Conservation (phyloP, 2,797 vertebrate species). For the Fundulus diaphanus region DNA sequence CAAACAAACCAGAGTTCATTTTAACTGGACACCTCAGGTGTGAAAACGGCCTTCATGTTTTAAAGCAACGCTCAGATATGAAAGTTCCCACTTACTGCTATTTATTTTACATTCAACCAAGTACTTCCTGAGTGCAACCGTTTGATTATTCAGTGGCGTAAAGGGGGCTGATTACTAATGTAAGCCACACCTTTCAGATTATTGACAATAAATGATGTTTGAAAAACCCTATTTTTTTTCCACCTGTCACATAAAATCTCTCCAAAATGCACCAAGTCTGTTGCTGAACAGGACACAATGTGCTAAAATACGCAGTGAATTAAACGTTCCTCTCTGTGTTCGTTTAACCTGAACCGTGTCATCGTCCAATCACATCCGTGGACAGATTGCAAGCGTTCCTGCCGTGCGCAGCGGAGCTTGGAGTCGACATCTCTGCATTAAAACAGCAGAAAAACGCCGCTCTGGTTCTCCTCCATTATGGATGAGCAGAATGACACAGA, state of each 20-base stretch:
- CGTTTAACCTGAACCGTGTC: not conserved
- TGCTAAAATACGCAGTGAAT: no score
- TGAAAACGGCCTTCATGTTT: no score
- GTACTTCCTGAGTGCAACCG: no score
- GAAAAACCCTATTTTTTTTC: not conserved
- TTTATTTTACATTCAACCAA: no score
- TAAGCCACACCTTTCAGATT: not conserved
- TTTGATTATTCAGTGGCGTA: not conserved
- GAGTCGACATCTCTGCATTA: conserved; percentile 20
- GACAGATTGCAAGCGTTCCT: not conserved
- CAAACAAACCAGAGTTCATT: no score
- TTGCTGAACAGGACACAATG: no score
- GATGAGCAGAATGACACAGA: conserved; percentile 53
- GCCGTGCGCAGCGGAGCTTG: not conserved
- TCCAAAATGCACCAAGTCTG: no score
- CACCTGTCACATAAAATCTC: not conserved
- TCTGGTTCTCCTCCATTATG: conserved; percentile 61
- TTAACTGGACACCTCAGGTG: no score
- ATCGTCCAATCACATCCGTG: not conserved
- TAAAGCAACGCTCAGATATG: no score
- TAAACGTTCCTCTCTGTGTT: not conserved
- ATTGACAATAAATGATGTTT: not conserved
- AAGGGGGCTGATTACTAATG: not conserved
- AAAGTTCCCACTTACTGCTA: no score
- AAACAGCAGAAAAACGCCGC: conserved; percentile 33